Evolutionary conservation across 2,113 vertebrate species (phyloP).

Genomic region (Hystrix cristata): DNA sequence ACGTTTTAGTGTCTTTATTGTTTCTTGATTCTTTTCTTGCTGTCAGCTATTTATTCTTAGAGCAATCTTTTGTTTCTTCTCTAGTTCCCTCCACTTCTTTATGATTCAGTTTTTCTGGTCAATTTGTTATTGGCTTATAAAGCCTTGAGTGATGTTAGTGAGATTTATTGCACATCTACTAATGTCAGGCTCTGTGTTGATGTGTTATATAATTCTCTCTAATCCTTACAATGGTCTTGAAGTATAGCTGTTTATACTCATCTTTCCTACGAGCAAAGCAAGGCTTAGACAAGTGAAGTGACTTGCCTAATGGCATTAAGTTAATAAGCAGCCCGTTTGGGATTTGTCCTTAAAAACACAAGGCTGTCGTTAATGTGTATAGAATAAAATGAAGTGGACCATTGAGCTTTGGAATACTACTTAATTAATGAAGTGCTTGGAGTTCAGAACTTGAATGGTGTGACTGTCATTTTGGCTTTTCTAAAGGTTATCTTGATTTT

Average conservation of each 20-base stretch:
- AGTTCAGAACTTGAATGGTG: not conserved
- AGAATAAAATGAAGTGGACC: not conserved
- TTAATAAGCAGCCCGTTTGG: not conserved
- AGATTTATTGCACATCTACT: not conserved
- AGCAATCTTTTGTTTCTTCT: not conserved
- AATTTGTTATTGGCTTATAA: not conserved
- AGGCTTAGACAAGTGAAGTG: not conserved
- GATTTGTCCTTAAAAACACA: not conserved
- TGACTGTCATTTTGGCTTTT: slow-evolving; percentile 2
- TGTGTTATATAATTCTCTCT: not conserved
- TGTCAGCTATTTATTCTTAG: not conserved
- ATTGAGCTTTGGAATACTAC: not conserved
- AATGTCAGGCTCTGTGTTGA: not conserved
- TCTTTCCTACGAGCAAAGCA: not conserved
- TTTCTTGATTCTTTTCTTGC: not conserved
- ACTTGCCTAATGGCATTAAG: not conserved
- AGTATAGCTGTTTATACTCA: not conserved
- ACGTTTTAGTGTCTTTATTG: not conserved
- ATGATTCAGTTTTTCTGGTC: slow-evolving; percentile 18
- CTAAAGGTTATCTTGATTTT: not conserved
- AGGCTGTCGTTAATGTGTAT: not conserved
- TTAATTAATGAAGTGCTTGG: not conserved
- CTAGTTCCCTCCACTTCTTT: not conserved
- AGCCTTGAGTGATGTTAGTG: not conserved
- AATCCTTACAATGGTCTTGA: not conserved